Conservation (phyloP, 2,797 vertebrate species). For the Todus mexicanus region DNA sequence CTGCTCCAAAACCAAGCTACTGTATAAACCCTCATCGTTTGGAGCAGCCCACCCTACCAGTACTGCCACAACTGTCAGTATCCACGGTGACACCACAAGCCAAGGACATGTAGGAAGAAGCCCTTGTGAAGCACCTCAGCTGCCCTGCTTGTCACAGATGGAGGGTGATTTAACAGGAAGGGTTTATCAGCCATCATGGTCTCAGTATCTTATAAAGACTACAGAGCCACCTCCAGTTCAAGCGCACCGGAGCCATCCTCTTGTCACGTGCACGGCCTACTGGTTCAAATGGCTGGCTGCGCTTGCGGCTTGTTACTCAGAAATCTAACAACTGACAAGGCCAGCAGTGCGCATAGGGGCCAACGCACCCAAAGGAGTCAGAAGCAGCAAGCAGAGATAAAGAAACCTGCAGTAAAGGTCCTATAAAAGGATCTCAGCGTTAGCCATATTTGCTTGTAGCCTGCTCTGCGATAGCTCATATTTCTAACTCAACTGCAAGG, state of each 20-base stretch:
- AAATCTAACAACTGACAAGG: background rate
- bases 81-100: background rate
- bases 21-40: background rate
- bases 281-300: background rate
- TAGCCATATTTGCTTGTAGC: background rate
- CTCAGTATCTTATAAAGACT: background rate
- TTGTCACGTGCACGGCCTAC: accelerated
- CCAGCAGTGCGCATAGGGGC: background rate
- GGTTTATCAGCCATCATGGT: background rate
- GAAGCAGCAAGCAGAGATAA: background rate
- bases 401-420: background rate
- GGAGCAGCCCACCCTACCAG: background rate
- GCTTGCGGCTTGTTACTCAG: background rate
- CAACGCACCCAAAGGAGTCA: background rate
- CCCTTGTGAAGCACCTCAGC: background rate
- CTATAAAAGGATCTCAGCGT: background rate
- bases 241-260: background rate
- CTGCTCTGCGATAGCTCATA: background rate
- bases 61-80: background rate
- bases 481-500: background rate
- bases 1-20: background rate
- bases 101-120: background rate
- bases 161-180: background rate
- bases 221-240: background rate
- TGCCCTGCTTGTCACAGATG: background rate